Percentiles rank a stretch among this genome's conserved stretches.
Evolutionary conservation across 2,113 vertebrate genomes (phyloP).

Genomic region (Copsychus sechellarum): DNA sequence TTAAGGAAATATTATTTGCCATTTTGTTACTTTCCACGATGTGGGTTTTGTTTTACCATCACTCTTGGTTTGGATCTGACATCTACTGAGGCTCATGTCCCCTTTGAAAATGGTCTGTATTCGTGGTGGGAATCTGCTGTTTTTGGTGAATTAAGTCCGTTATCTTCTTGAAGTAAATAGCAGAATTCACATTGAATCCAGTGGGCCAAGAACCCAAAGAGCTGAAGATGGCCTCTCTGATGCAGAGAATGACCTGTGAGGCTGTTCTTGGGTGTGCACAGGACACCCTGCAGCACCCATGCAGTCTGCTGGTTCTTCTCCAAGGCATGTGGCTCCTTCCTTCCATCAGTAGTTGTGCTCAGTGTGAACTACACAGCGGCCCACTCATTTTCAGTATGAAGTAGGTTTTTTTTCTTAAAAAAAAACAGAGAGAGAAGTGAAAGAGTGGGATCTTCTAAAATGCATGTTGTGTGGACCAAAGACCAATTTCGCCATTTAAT

Average conservation of each 20-base stretch:
- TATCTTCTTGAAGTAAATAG: neutral
- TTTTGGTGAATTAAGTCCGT: neutral
- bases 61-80: neutral
- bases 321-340: neutral
- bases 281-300: rapidly evolving
- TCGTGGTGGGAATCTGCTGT: neutral
- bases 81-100: neutral
- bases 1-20: constrained; percentile 28
- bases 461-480: neutral
- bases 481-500: rapidly evolving
- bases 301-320: neutral
- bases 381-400: neutral
- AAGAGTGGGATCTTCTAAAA: neutral
- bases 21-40: neutral
- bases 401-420: neutral
- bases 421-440: neutral
- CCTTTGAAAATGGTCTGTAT: neutral
- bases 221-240: neutral
- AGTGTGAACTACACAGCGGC: neutral
- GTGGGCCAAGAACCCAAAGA: neutral
- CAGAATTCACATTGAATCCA: neutral
- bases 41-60: neutral
- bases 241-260: neutral
- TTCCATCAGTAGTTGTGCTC: neutral
- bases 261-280: neutral